Evolutionary conservation across 2,888 invertebrate genomes (phyloP).

Genomic region (Onchidella celtica): DNA sequence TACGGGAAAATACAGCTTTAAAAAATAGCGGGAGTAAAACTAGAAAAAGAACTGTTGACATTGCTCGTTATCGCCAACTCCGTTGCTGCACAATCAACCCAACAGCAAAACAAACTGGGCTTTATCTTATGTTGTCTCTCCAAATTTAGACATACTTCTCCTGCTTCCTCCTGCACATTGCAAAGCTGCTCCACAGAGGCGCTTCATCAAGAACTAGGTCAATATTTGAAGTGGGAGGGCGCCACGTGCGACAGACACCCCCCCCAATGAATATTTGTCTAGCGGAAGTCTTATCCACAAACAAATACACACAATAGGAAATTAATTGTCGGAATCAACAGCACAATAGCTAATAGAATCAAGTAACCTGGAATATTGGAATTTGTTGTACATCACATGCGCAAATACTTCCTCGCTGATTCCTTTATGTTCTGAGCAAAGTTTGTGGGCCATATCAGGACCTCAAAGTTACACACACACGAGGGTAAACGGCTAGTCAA

Average conservation of each 20-base stretch:
- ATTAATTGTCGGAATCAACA: conserved; percentile 44
- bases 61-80: neutral
- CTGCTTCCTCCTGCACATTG: neutral
- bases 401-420: conserved; percentile 25
- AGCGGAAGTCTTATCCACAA: conserved; percentile 41
- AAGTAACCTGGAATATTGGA: neutral
- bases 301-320: conserved; percentile 36
- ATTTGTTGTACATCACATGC: neutral
- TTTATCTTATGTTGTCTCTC: conserved; percentile 20
- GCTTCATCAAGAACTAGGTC: conserved; percentile 28
- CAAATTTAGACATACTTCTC: neutral
- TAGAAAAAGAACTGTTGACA: too few species aligned
- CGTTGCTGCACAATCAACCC: neutral
- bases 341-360: conserved; percentile 2
- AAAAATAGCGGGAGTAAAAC: too few species aligned
- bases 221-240: conserved; percentile 24
- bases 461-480: neutral
- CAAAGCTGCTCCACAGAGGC: neutral
- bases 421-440: neutral
- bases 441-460: conserved; percentile 3
- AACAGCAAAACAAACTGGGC: conserved; percentile 6
- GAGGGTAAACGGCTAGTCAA: conserved; percentile 23
- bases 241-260: neutral
- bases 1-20: too few species aligned
- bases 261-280: conserved; percentile 33